These are phyloP conservation scores for Drosophila littoralis DNA, from an alignment of 1,140 invertebrate species.

Conservation along the genomic window DNA sequence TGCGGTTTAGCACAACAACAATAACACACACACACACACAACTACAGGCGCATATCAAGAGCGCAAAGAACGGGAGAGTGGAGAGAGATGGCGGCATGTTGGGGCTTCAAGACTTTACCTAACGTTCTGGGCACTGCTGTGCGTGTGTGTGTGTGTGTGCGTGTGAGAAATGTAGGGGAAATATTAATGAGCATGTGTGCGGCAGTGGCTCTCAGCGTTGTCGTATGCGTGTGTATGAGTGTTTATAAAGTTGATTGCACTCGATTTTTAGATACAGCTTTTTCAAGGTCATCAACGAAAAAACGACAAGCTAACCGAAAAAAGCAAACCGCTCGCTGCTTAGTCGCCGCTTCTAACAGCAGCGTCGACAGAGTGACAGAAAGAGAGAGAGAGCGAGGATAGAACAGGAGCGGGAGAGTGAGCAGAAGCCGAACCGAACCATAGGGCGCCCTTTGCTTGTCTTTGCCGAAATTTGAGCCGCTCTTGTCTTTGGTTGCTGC, in stretches of 20 bases:
- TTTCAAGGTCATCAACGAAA: conserved; percentile 84
- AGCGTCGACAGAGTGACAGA: conserved; percentile 5
- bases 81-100: conserved; percentile 35
- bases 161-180: conserved; percentile 70
- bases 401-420: background rate
- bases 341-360: conserved; percentile 50
- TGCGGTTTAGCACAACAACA: conserved; percentile 49
- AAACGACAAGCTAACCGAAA: conserved; percentile 69
- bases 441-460: conserved; percentile 20
- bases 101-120: conserved; percentile 70
- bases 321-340: conserved; percentile 46
- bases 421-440: background rate
- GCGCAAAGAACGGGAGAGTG: conserved; percentile 16
- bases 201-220: conserved; percentile 25
- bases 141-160: conserved; percentile 13
- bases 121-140: conserved; percentile 55
- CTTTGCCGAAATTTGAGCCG: conserved; percentile 36
- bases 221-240: conserved; percentile 35
- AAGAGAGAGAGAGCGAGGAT: background rate
- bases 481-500: conserved; percentile 15
- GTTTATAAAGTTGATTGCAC: conserved; percentile 84
- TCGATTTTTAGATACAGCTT: conserved; percentile 84
- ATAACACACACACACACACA: conserved; percentile 18
- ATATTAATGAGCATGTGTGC: conserved; percentile 49
- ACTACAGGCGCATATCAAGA: conserved; percentile 22